Base-by-base conservation (phyloP, 1,140 invertebrate species). In the Drosophila dunni region DNA sequence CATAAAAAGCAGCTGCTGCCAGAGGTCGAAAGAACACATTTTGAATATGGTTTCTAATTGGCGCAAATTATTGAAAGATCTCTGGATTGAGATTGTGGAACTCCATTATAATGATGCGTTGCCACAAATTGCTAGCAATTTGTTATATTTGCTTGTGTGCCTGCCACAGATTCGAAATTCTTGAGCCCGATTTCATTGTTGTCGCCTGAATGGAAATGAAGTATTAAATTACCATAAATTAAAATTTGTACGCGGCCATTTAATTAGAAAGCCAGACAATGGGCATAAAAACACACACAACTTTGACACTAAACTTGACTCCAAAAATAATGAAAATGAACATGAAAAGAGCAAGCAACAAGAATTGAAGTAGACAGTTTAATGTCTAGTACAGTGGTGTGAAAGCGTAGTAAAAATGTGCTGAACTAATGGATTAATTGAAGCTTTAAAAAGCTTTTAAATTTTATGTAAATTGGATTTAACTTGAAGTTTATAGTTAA, bases 151-250 rank as follows among this genome's bases (percentile, higher is more conserved):
- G 46, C 34, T 13, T 58, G 24, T 24, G 61, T 58, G 58, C 63
- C 51, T 66, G 46, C 45, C 62, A 58, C 50, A 61, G 70, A 73
- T 67, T 66, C 33, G 7, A 66, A 29, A 29, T 29, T 29, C 38
- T 24, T 45, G 29, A 11, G 44, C 50, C 34, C 13, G n/a, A 3
- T 20, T 44, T 45, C 29, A 42, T 73, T 34, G 40, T 73, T 34
- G 40, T 66, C 57, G 42, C 20, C 61, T 53, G 60, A 38, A 29
- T 29, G 24, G 24, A 67, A 71, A 50, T 81, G 64, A 79, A 76
- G 83, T 71, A 86, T 88, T 88, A 82, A 86, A 86, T 86, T 86
- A 86, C 79, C 82, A 86, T 88, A 88, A 86, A 86, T 88, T 86
- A 88, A 82, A 79, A 88, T 77, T 29, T 78, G 65, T 82, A 62